phyloP scores from a whole-genome alignment of 2,113 vertebrate genomes.

The Laterallus jamaicensis region DNA sequence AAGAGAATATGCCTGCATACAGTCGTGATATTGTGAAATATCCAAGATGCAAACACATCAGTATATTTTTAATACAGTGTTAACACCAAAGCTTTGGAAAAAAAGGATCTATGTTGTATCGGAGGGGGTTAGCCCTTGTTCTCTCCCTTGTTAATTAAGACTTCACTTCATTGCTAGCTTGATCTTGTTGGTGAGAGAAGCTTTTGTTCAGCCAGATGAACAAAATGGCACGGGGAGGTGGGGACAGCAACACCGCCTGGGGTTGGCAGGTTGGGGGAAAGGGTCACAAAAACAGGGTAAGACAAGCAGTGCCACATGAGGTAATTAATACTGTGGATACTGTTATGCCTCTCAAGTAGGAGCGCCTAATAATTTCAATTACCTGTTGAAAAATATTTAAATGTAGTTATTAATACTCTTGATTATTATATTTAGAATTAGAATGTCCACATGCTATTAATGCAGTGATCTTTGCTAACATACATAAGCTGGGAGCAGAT shows the following conservation, averaged over 20 bases:
- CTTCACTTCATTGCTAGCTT: neutral
- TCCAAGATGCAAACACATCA: neutral
- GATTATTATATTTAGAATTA: neutral
- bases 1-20: neutral
- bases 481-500: neutral
- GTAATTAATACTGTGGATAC: neutral
- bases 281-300: neutral
- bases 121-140: neutral
- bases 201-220: neutral
- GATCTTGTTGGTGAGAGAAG: neutral
- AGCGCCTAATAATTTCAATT: neutral
- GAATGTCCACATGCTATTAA: neutral
- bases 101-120: neutral
- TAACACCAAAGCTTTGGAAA: neutral
- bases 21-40: neutral
- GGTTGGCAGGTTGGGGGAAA: neutral
- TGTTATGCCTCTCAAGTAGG: neutral
- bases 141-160: neutral
- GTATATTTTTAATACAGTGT: neutral
- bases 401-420: neutral
- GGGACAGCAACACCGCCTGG: neutral
- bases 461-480: neutral
- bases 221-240: accelerated
- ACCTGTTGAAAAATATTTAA: neutral
- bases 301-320: neutral